Percentiles rank a stretch among this genome's conserved stretches.
These are phyloP conservation scores for Astreopora myriophthalma DNA, from an alignment of 64 coral and sea anemone species.

Conservation along the genomic window DNA sequence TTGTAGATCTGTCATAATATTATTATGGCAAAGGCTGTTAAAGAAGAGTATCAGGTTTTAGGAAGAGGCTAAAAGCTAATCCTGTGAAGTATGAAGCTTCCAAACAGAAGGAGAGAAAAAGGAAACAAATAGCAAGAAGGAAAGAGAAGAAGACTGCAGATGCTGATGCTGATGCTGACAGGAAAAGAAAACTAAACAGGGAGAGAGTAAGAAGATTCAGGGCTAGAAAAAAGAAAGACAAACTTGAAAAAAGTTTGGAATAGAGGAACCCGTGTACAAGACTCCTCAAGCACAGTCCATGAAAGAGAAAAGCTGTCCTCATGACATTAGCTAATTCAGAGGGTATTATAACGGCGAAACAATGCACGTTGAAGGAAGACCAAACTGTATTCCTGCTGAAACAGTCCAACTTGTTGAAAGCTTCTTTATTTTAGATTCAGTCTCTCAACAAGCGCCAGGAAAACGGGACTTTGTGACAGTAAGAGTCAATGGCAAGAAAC, in stretches of 20 bases:
- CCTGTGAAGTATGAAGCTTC: slow-evolving; percentile 64
- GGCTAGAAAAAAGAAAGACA: not conserved
- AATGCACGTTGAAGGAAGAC: not conserved
- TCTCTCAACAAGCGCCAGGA: not conserved
- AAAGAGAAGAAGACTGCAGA: not conserved
- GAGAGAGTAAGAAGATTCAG: not conserved
- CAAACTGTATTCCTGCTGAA: not conserved
- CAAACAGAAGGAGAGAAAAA: slow-evolving; percentile 46
- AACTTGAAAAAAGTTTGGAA: not conserved
- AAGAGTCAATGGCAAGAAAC: slow-evolving; percentile 1
- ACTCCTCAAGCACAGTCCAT: not conserved
- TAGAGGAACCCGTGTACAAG: slow-evolving; percentile 27
- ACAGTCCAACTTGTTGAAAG: not conserved
- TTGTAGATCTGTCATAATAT: not conserved
- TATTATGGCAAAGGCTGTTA: slow-evolving; percentile 45
- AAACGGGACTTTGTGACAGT: slow-evolving; percentile 19
- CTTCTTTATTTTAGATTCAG: slow-evolving; percentile 12
- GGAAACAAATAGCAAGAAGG: slow-evolving; percentile 28
- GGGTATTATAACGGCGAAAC: not conserved
- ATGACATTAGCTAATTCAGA: not conserved
- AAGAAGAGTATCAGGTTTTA: slow-evolving; percentile 30
- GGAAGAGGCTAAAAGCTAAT: slow-evolving; percentile 47
- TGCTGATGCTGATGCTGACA: not conserved
- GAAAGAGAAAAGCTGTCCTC: not conserved
- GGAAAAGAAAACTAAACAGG: slow-evolving; percentile 4